Percentiles rank a stretch among this genome's conserved stretches.
Conservation (phyloP, 2,888 invertebrate species). For the Latrodectus elegans region DNA sequence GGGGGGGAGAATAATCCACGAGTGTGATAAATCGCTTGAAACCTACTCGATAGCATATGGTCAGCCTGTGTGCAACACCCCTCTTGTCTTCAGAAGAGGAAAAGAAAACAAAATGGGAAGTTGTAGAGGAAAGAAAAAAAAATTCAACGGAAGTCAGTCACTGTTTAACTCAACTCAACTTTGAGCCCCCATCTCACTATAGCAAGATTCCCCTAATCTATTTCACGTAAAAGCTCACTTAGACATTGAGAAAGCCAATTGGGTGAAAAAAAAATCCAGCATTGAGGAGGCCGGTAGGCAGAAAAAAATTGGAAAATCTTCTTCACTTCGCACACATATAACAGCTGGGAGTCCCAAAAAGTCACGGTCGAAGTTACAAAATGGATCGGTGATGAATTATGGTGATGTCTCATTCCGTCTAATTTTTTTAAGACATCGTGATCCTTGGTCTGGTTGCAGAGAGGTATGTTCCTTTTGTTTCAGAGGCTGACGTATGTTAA, state of each 20-base stretch:
- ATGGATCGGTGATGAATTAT: neutral
- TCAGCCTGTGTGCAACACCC: conserved; percentile 51
- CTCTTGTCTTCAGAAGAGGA: conserved; percentile 20
- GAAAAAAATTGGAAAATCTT: neutral
- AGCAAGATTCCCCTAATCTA: neutral
- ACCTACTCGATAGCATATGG: conserved; percentile 62
- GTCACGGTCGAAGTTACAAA: neutral
- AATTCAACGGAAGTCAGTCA: conserved; percentile 59
- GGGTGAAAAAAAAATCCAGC: neutral
- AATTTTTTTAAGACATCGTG: neutral
- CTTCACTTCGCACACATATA: conserved; percentile 1
- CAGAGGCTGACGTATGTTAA: conserved; percentile 24
- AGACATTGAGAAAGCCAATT: neutral
- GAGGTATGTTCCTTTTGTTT: conserved; percentile 16
- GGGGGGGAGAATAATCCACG: conserved; percentile 29
- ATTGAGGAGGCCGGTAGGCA: neutral
- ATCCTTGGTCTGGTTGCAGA: conserved; percentile 5
- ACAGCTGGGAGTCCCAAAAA: neutral
- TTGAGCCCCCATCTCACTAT: neutral
- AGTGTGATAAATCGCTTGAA: conserved; percentile 57
- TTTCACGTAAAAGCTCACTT: neutral
- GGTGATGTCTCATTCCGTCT: neutral
- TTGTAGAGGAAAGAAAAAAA: conserved; percentile 1
- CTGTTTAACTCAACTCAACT: conserved; percentile 4
- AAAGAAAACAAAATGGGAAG: neutral